A percentile compares a stretch with the other conserved stretches of the same genome.
Evolutionary conservation across 1,140 invertebrate species (phyloP).

Genomic region (Vanessa atalanta): DNA sequence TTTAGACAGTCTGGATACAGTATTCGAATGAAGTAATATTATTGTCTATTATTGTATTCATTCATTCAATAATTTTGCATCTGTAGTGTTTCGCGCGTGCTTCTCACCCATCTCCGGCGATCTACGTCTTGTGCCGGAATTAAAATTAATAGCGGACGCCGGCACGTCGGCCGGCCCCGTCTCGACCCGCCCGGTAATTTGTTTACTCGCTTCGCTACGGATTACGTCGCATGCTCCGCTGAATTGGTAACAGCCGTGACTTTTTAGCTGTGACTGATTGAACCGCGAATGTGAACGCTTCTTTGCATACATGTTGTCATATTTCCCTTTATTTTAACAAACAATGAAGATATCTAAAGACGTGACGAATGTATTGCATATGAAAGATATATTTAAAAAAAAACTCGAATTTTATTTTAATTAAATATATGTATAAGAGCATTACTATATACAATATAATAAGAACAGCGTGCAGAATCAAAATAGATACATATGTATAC

Average conservation of each 20-base stretch:
- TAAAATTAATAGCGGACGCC: slow-evolving; percentile 76
- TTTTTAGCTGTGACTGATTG: slow-evolving; percentile 46
- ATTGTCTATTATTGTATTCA: slow-evolving; percentile 28
- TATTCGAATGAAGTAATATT: neutral
- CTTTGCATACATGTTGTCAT: neutral
- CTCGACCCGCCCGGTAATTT: slow-evolving; percentile 66
- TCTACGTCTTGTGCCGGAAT: slow-evolving; percentile 70
- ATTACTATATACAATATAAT: no score
- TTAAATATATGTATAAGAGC: no score
- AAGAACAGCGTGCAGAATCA: no score
- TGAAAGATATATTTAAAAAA: no score
- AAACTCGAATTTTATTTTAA: no score
- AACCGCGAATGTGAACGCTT: slow-evolving; percentile 15
- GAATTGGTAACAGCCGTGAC: slow-evolving; percentile 71
- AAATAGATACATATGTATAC: neutral
- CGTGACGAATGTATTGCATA: no score
- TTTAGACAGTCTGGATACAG: no score
- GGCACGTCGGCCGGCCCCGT: slow-evolving; percentile 55
- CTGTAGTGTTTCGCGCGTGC: slow-evolving; percentile 60
- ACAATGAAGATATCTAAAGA: no score
- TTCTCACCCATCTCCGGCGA: slow-evolving; percentile 63
- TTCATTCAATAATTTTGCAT: slow-evolving; percentile 46
- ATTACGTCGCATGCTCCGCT: slow-evolving; percentile 72
- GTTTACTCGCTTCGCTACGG: slow-evolving; percentile 73
- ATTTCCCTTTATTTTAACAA: neutral